Conservation (phyloP, 1,140 invertebrate species). For the Cyclina sinensis region DNA sequence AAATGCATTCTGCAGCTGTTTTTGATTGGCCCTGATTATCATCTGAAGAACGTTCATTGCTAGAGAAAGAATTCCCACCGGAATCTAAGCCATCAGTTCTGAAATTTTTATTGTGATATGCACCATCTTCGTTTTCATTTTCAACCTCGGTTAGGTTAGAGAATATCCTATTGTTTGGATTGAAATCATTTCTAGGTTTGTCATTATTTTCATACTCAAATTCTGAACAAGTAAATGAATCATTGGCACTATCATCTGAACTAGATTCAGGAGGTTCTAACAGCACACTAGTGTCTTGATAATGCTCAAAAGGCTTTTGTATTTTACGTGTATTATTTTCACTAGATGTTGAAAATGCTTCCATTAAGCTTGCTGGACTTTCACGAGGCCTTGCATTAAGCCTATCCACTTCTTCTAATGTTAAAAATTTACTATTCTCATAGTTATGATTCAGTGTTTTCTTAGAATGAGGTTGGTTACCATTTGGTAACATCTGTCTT, state of each 20-base stretch:
- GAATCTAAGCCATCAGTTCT: constrained; percentile 96
- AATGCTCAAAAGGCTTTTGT: constrained; percentile 71
- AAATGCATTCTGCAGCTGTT: constrained; percentile 91
- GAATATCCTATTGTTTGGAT: constrained; percentile 89
- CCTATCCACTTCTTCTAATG: constrained; percentile 96
- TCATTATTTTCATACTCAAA: constrained; percentile 96
- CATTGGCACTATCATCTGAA: constrained; percentile 97
- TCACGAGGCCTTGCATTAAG: constrained; percentile 93
- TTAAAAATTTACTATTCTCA: constrained; percentile 89
- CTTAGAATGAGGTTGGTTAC: constrained; percentile 10
- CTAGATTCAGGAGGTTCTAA: constrained; percentile 90
- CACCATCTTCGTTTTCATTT: constrained; percentile 87
- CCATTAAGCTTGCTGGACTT: constrained; percentile 96
- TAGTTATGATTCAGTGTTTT: constrained; percentile 55
- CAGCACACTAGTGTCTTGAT: constrained; percentile 86
- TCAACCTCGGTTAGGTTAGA: constrained; percentile 90
- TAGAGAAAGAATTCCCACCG: constrained; percentile 94
- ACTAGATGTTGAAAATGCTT: constrained; percentile 94
- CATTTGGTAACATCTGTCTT: constrained; percentile 72
- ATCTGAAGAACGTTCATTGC: constrained; percentile 96
- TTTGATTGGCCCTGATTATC: constrained; percentile 90
- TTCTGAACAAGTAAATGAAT: constrained; percentile 99
- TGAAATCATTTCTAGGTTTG: constrained; percentile 89
- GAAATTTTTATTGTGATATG: constrained; percentile 72
- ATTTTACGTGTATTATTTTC: constrained; percentile 89